Conservation (phyloP, 2,888 invertebrate genomes). For the Diloba caeruleocephala region DNA sequence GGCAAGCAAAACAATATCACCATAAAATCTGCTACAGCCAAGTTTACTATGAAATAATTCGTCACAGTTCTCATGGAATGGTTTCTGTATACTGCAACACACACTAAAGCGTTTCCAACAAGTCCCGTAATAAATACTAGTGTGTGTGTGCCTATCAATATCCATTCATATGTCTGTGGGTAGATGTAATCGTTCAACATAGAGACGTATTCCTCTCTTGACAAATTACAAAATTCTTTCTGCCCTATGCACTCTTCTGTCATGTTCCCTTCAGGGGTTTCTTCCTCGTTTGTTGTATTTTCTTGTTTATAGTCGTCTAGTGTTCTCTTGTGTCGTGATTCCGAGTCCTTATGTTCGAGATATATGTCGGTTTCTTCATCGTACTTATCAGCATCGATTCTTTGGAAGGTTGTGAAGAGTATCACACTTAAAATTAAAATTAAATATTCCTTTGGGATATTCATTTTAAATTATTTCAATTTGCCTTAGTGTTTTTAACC, state of each 20-base stretch:
- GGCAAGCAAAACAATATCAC: slow-evolving; percentile 97
- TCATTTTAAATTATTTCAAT: slow-evolving; percentile 21
- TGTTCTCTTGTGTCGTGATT: slow-evolving; percentile 30
- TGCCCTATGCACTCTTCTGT: slow-evolving; percentile 79
- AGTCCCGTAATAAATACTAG: slow-evolving; percentile 94
- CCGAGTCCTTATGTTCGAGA: slow-evolving; percentile 1
- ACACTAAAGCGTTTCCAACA: slow-evolving; percentile 96
- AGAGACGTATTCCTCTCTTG: slow-evolving; percentile 89
- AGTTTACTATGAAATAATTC: slow-evolving; percentile 97
- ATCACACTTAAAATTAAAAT: slow-evolving; percentile 11
- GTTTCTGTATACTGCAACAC: slow-evolving; percentile 96
- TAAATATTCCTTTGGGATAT: slow-evolving; percentile 1
- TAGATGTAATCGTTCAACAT: slow-evolving; percentile 91
- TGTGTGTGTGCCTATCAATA: slow-evolving; percentile 92
- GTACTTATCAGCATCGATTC: slow-evolving; percentile 13
- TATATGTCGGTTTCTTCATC: slow-evolving; percentile 16
- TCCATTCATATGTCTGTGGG: slow-evolving; percentile 93
- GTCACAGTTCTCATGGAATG: slow-evolving; percentile 97
- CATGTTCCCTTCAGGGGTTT: slow-evolving; percentile 27
- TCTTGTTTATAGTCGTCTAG: slow-evolving; percentile 15
- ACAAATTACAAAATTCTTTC: slow-evolving; percentile 81
- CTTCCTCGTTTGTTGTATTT: slow-evolving; percentile 25
- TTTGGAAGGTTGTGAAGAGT: slow-evolving; percentile 1
- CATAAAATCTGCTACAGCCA: slow-evolving; percentile 96
- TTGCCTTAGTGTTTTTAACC: background rate